These are phyloP conservation scores for Drosophila borborema DNA, from an alignment of 2,888 invertebrate species.

Conservation along the genomic window DNA sequence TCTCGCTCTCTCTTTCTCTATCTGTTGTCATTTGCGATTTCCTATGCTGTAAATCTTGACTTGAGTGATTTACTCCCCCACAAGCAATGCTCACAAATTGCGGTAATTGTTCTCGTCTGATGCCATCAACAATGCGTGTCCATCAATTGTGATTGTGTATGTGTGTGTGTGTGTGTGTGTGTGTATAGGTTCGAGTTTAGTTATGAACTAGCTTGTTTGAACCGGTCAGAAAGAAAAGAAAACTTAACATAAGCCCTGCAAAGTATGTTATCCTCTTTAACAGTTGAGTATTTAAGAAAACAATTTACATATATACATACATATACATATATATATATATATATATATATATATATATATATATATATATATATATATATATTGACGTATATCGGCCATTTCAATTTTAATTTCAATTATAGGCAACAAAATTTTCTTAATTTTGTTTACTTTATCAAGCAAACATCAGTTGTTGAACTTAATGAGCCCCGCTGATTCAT, in stretches of 20 bases:
- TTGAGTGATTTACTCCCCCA: slow-evolving; percentile 66
- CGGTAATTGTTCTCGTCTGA: slow-evolving; percentile 63
- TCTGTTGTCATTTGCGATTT: slow-evolving; percentile 30
- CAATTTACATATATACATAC: no score
- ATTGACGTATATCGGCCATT: no score
- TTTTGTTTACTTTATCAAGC: no score
- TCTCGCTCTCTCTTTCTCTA: neutral
- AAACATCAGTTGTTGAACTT: no score
- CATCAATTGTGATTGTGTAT: neutral
- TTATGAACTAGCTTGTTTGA: slow-evolving; percentile 43
- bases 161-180: slow-evolving; percentile 5
- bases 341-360: no score
- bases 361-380: no score
- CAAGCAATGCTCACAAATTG: slow-evolving; percentile 55
- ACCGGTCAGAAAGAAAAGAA: slow-evolving; percentile 26
- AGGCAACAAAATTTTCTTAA: no score
- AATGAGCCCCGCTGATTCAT: no score
- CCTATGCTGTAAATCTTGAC: slow-evolving; percentile 20
- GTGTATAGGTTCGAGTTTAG: slow-evolving; percentile 1
- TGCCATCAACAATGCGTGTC: slow-evolving; percentile 53
- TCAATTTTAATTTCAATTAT: no score
- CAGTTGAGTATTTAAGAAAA: neutral
- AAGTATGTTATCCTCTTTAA: neutral
- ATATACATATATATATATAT: no score
- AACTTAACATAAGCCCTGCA: neutral